These are phyloP conservation scores for Sebastes vulpes DNA, from an alignment of 2,797 vertebrate species.

Conservation along the genomic window DNA sequence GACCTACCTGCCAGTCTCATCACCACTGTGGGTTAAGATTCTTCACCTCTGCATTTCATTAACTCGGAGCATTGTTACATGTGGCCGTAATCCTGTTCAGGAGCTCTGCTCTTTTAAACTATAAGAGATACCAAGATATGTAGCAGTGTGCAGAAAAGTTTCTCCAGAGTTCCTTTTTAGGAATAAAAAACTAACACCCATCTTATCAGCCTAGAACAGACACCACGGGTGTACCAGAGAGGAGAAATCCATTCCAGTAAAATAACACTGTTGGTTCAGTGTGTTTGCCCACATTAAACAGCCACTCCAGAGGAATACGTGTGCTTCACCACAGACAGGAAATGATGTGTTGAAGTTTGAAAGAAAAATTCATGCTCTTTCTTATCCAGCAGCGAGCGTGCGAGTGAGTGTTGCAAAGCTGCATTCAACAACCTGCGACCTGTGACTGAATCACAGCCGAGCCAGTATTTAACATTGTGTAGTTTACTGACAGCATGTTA, in stretches of 20 bases:
- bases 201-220: slow-evolving; percentile 2
- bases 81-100: neutral
- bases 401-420: neutral
- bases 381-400: neutral
- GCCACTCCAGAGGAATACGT: neutral
- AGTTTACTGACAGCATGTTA: too few species aligned
- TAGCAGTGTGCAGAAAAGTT: neutral
- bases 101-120: neutral
- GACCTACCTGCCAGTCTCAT: neutral
- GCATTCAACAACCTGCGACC: neutral
- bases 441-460: neutral
- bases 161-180: neutral
- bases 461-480: neutral
- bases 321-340: neutral
- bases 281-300: slow-evolving; percentile 3
- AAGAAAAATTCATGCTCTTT: neutral
- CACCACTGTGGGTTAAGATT: neutral
- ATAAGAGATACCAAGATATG: neutral
- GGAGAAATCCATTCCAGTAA: neutral
- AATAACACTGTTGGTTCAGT: neutral
- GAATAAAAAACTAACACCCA: neutral
- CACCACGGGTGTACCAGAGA: neutral
- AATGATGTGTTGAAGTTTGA: neutral
- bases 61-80: neutral
- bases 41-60: slow-evolving; percentile 13